A percentile compares a stretch with the other conserved stretches of the same genome.
Evolutionary conservation across 1,140 invertebrate species (phyloP).

Genomic region (Bathynomus jamesi): DNA sequence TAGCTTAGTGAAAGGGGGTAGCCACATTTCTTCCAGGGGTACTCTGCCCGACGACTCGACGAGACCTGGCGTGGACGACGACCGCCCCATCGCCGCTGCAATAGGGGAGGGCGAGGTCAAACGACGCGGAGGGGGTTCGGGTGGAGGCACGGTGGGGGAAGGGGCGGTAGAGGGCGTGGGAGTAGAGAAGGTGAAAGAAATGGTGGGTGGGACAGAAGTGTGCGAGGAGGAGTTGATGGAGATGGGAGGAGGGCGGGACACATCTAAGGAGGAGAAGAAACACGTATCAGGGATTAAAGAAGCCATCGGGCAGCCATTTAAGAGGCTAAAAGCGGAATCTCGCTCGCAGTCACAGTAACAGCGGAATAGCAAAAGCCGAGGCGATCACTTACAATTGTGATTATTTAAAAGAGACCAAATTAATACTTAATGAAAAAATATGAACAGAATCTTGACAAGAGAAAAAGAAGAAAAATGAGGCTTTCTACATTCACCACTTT

Average conservation of each 20-base stretch:
- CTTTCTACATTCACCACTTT: too few species aligned
- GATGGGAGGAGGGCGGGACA: slow-evolving; percentile 7
- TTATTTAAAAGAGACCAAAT: too few species aligned
- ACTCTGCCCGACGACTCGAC: slow-evolving; percentile 83
- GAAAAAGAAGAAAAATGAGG: too few species aligned
- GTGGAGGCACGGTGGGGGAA: neutral
- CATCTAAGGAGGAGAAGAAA: slow-evolving; percentile 7
- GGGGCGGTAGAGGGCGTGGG: neutral
- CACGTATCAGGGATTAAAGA: too few species aligned
- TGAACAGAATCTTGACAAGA: too few species aligned
- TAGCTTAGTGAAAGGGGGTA: slow-evolving; percentile 39
- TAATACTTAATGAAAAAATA: too few species aligned
- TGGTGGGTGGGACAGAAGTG: slow-evolving; percentile 6
- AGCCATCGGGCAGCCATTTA: too few species aligned
- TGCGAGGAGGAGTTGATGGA: slow-evolving; percentile 6
- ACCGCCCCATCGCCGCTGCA: slow-evolving; percentile 62
- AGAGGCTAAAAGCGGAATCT: too few species aligned
- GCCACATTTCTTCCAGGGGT: slow-evolving; percentile 81
- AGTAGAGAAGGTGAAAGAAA: slow-evolving; percentile 12
- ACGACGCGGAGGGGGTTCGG: slow-evolving; percentile 8
- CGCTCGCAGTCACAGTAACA: too few species aligned
- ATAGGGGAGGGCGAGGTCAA: slow-evolving; percentile 18
- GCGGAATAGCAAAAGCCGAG: too few species aligned
- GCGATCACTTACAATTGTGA: too few species aligned
- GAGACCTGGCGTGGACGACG: slow-evolving; percentile 87